Evolutionary conservation across 92 coral and sea anemone species (phyloP), one percentile per base, ranked within the genome.

Genomic region (Phenganax subtilis): DNA sequence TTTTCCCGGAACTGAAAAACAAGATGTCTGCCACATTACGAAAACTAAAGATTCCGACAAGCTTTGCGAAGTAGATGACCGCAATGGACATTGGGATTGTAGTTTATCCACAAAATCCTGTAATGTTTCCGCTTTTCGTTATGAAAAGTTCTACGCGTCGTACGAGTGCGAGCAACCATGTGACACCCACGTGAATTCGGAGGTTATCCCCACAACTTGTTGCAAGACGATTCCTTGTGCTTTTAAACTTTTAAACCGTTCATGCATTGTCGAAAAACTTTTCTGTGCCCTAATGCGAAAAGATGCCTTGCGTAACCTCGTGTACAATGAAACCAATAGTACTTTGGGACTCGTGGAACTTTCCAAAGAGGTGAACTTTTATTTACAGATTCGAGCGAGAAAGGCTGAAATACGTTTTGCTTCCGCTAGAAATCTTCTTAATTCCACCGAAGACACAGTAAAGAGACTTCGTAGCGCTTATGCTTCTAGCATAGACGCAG

Each of bases 121-220:
- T 55, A 66, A 25, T 54, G 80, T 51, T 28, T 75, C 55, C 8
- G 72, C 27, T 8, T 89, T 80, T 81, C 86, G 86, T 55, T 91
- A 89, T 63, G 84, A 54, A 71, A 82, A 80, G 17, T 69, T 30
- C 29, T 51, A 60, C 47, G 76, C 83, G 30, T 84, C 89, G 58
- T 91, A 84, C 76, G 12, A 75, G 9, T 91, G 96, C 77, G 80
- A 87, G 53, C 84, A 54, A 17, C 78, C 90, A 16, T 91, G 96
- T 54, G 88, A 89, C 37, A 88, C 83, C n/a, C 72, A 77, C 72
- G 84, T 77, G 11, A n/a, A 81, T 9, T 87, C 84, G 75, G 87
- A 88, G 60, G 84, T 89, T 68, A 62, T 87, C n/a, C 83, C 84
- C 14, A 81, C 87, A 25, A 91, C 88, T 17, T 91, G 96, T 53